Evolutionary conservation across 2,797 vertebrate genomes (phyloP).

Genomic region (Xiphorhynchus erythropygius): DNA sequence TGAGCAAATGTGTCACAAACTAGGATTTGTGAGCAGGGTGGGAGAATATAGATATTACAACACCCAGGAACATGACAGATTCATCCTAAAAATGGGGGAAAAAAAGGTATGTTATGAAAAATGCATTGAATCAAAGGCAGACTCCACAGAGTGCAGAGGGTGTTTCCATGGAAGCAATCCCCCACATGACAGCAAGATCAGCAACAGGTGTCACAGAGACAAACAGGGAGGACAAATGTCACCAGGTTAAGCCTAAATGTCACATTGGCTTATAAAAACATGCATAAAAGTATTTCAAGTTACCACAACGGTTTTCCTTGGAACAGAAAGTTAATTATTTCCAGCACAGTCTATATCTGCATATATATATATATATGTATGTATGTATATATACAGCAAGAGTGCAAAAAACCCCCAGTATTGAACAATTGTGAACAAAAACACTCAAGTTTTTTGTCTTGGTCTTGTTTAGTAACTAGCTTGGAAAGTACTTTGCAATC

Average conservation of each 20-base stretch:
- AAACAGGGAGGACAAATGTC: neutral
- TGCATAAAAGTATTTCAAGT: neutral
- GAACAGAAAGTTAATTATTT: neutral
- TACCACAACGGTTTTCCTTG: neutral
- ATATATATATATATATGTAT: neutral
- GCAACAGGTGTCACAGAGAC: neutral
- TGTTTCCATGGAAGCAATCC: conserved; percentile 29
- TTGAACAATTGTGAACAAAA: neutral
- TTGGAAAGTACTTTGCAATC: neutral
- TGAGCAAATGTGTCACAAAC: neutral
- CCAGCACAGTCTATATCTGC: neutral
- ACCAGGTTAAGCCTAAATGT: neutral
- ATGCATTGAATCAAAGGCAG: neutral
- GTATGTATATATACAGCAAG: rapidly evolving
- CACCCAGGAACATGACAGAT: neutral
- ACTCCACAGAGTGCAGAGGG: neutral
- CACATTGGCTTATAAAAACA: neutral
- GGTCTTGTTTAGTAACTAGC: neutral
- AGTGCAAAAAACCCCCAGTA: neutral
- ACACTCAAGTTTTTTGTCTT: neutral
- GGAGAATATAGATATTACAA: neutral
- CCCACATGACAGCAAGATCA: neutral
- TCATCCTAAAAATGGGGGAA: neutral
- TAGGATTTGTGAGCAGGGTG: neutral
- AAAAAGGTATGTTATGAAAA: neutral